Evolutionary conservation across 92 coral and sea anemone species (phyloP).

Genomic region (Porites lobata): DNA sequence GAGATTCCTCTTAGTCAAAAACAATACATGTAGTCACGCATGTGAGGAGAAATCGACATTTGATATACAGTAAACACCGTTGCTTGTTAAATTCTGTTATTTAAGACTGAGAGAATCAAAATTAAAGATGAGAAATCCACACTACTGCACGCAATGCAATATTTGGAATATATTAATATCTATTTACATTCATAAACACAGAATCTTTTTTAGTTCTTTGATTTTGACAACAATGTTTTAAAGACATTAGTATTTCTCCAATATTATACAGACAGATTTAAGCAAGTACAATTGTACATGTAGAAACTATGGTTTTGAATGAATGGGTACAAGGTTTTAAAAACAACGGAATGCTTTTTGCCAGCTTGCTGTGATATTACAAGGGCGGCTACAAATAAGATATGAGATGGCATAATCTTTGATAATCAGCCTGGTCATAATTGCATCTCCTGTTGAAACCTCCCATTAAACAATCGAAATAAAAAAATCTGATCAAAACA

Average conservation of each 20-base stretch:
- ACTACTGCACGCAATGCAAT: too few relatives aligned
- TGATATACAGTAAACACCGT: background rate
- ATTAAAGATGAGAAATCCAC: background rate
- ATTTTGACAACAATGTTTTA: too few relatives aligned
- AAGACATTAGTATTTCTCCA: too few relatives aligned
- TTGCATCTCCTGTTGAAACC: conserved; percentile 21
- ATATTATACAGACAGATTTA: background rate
- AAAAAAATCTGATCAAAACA: conserved; percentile 22
- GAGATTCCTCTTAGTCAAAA: conserved; percentile 1
- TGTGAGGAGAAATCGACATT: too few relatives aligned
- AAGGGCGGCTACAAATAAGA: conserved; percentile 7
- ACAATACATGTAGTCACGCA: background rate
- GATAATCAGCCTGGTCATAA: conserved; percentile 20
- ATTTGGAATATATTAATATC: too few relatives aligned
- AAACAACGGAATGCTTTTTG: background rate
- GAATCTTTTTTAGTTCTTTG: background rate
- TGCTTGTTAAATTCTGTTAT: background rate
- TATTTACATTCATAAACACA: background rate
- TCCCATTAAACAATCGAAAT: conserved; percentile 4
- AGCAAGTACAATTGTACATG: too few relatives aligned
- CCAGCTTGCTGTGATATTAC: too few relatives aligned
- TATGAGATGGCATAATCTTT: background rate
- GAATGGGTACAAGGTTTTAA: conserved; percentile 15
- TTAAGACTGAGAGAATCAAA: conserved; percentile 1
- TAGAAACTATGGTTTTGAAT: background rate